phyloP scores from a whole-genome alignment of 2,113 vertebrate genomes.

The Corvus moneduloides region DNA sequence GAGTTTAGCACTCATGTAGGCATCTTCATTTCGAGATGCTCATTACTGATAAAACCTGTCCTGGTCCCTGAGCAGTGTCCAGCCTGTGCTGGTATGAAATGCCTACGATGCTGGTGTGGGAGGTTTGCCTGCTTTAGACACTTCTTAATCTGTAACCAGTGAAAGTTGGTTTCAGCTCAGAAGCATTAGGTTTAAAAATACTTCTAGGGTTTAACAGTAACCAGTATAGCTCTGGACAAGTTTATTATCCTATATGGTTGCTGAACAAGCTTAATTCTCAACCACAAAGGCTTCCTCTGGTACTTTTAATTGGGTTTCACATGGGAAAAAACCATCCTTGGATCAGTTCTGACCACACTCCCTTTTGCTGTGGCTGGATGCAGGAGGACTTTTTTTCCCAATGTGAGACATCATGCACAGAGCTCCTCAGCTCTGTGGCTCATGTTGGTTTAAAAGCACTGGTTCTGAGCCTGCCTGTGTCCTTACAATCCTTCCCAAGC shows the following conservation, averaged over 20 bases:
- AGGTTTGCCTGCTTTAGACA: not conserved
- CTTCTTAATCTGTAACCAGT: not conserved
- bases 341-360: not conserved
- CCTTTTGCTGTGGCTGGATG: not conserved
- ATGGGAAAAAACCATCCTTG: not conserved
- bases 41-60: not conserved
- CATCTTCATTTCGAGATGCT: not conserved
- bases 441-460: not conserved
- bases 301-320: not conserved
- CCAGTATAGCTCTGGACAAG: not conserved
- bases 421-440: not conserved
- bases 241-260: conserved; percentile 8
- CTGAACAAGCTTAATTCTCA: conserved; percentile 19
- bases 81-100: not conserved
- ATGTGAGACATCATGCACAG: not conserved
- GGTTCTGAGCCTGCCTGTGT: not conserved
- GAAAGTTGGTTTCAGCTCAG: not conserved
- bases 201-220: conserved; percentile 7
- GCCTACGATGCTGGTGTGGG: not conserved
- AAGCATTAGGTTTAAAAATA: not conserved
- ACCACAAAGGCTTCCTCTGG: conserved; percentile 16
- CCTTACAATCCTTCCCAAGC: not conserved
- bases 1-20: not conserved
- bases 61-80: not conserved
- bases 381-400: not conserved